phyloP scores from a whole-genome alignment of 2,888 invertebrate species.

The Xylota sylvarum region DNA sequence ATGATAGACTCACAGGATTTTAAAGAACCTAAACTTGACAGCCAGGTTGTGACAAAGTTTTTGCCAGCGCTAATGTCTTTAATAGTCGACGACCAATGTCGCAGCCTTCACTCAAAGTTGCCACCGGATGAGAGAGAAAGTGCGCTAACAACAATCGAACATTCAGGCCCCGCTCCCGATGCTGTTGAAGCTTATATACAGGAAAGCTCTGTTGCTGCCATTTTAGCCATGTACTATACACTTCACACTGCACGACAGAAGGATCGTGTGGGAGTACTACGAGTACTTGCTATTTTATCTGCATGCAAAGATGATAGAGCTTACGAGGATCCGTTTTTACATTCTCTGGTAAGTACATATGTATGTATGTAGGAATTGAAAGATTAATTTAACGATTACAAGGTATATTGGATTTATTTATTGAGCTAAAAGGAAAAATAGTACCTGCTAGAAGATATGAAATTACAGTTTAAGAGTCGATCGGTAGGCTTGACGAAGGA shows the following conservation, averaged over 20 bases:
- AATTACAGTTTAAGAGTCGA: too few relatives aligned
- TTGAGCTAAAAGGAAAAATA: too few relatives aligned
- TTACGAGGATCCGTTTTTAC: conserved; percentile 97
- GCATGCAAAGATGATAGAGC: conserved; percentile 96
- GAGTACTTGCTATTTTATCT: conserved; percentile 95
- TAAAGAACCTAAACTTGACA: conserved; percentile 97
- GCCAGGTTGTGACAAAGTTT: conserved; percentile 97
- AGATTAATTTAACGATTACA: too few relatives aligned
- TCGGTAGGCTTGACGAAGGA: too few relatives aligned
- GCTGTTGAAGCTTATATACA: conserved; percentile 96
- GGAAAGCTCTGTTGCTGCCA: conserved; percentile 95
- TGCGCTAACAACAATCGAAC: conserved; percentile 96
- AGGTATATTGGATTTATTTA: too few relatives aligned
- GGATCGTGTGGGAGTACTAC: conserved; percentile 92
- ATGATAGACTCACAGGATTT: conserved; percentile 98
- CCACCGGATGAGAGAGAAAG: conserved; percentile 97
- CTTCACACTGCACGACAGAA: conserved; percentile 93
- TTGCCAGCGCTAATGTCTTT: conserved; percentile 96
- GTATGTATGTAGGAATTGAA: too few relatives aligned
- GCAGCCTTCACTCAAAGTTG: conserved; percentile 92
- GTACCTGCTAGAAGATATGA: too few relatives aligned
- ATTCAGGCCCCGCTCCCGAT: conserved; percentile 96
- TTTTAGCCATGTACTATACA: conserved; percentile 97
- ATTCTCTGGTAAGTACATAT: conserved; percentile 92
- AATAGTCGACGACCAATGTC: conserved; percentile 95